These are phyloP conservation scores for Pteronura brasiliensis DNA, from an alignment of 2,113 vertebrate species.

Conservation along the genomic window DNA sequence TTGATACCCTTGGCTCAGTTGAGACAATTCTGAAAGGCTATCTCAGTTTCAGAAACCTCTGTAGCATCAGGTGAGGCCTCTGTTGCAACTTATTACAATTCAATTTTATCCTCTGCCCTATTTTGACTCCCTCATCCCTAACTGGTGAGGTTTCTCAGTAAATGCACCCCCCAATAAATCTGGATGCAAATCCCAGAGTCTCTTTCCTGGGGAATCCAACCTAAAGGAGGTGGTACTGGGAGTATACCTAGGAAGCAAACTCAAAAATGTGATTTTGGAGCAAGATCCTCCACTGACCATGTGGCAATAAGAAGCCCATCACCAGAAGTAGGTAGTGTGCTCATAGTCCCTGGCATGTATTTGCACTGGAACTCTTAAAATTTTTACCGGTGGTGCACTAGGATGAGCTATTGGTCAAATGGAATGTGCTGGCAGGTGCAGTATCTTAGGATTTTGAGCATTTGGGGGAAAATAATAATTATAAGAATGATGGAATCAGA, in stretches of 20 bases:
- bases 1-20: not conserved
- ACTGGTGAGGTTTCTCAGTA: not conserved
- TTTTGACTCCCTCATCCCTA: not conserved
- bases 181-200: not conserved
- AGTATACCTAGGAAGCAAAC: not conserved
- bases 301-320: not conserved
- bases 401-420: not conserved
- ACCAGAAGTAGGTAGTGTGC: not conserved
- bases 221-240: not conserved
- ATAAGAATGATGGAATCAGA: not conserved
- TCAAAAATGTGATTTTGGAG: not conserved
- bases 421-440: not conserved
- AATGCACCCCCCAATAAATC: not conserved
- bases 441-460: not conserved
- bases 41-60: not conserved
- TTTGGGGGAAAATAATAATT: not conserved
- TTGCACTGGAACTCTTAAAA: not conserved
- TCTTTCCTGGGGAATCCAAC: not conserved
- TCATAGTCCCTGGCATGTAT: not conserved
- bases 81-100: not conserved
- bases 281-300: not conserved
- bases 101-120: not conserved
- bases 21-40: not conserved
- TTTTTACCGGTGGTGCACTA: not conserved
- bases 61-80: not conserved